Base-by-base conservation (phyloP, 1,140 invertebrate species). In the Drosophila mojavensis region DNA sequence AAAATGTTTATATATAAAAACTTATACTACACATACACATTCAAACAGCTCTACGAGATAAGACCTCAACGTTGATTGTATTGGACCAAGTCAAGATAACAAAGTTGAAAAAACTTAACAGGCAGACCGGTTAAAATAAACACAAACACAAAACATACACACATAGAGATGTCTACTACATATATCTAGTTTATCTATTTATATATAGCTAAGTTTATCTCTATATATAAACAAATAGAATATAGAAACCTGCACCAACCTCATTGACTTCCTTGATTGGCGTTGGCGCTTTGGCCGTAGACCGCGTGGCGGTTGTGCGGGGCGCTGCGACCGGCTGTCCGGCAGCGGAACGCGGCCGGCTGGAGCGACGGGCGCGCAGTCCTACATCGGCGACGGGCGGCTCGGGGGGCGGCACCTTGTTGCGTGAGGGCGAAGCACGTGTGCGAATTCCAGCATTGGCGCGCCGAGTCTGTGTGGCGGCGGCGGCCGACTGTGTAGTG, bases 361-460 rank as follows among this genome's bases (percentile, higher is more conserved):
- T 91, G 45, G 90, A 90, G 55, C 90, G 90, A 0, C 90, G 76
- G 5, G 75, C 77, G 11, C 78, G 89, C 11, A 74, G 69, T 0
- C 61, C 65, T 0, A 55, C 13, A 6, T 71, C 73, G 9, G 24
- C 10, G 11, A 13, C 9, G 41, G 61, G 47, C 0, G 64, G 50
- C 45, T 66, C 60, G 5, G 64, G 55, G 5, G 64, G 63, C 47
- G 56, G 45, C 28, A 43, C 60, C 66, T 67, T 82, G 62, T 54
- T 78, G 59, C 81, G 73, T 0, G 81, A 60, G 15, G 89, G 89
- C 2, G 90, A 88, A 62, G 75, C 67, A 78, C 90, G 90, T 88
- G 78, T 81, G 41, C 75, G 89, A 5, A 48, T 78, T 26, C 54
- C 47, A 5, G 36, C 41, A 7, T 55, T 58, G 13, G 55, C 50